Base-by-base conservation (phyloP, 2,113 vertebrate species). In the Todiramphus saurophagus region DNA sequence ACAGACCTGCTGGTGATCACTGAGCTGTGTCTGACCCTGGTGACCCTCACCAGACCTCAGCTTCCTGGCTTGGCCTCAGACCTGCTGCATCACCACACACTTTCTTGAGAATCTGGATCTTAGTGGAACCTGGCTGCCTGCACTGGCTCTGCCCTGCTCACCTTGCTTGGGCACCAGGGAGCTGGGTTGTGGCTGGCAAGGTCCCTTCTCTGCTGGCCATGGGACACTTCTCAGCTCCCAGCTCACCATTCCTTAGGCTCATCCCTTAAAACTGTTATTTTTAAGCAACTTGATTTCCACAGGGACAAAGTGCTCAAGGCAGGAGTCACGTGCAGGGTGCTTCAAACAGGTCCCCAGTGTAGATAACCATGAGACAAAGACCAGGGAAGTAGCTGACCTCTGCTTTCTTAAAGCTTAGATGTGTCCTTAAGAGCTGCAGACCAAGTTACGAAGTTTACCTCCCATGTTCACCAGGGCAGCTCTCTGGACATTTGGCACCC, bases 381-480 rank as follows among this genome's bases (percentile, higher is more conserved):
- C 46, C 41, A 72, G 39, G 15, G 17, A 24, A 89, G 63, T 13
- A 86, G n/a, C 62, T 79, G 46, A 82, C 25, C 23, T 51, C 43
- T 56, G 48, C 50, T 76, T 68, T 46, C 76, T 33, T 83, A 58
- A 86, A 83, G 27, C 15, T 89, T 69, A 77, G 33, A 30, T 66
- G 35, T 0, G 2, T 59, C 31, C 69, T 28, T 41, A 55, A 63
- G 46, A 5, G 0, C 74, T 70, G 37, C 73, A 66, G 27, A 58
- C 20, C 27, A 83, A 64, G 20, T 91, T n/a, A 58, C 4, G 39
- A 51, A n/a, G 59, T 55, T 84, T 97, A 98, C 98, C 98, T 99
- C 98, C 99, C 97, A 99, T 98, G 83, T 99, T 99, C 81, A 99
- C 98, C 92, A 99, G 89, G 0, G 98, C 99, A 67, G 98, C 99